phyloP scores from a whole-genome alignment of 2,888 invertebrate species.

The Argyresthia albistria region DNA sequence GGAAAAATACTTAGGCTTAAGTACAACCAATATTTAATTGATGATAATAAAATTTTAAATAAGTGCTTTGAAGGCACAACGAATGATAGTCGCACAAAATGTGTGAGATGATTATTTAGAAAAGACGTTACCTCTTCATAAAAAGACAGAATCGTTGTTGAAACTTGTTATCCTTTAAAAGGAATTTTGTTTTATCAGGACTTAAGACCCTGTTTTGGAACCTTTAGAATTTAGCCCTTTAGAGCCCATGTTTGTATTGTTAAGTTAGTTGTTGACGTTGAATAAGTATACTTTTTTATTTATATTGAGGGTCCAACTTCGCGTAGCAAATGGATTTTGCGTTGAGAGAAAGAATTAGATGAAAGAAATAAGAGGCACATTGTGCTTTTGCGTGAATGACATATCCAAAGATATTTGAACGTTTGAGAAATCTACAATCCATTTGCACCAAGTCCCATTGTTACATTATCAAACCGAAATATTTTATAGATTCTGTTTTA shows the following conservation, averaged over 20 bases:
- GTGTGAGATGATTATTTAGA: constrained; percentile 35
- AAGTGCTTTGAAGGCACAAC: constrained; percentile 41
- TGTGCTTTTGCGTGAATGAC: neutral
- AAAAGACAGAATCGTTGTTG: constrained; percentile 56
- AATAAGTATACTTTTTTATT: neutral
- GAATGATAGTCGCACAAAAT: constrained; percentile 41
- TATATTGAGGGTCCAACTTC: neutral
- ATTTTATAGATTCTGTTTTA: too few relatives aligned
- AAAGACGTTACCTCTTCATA: constrained; percentile 41
- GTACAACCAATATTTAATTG: neutral
- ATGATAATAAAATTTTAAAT: constrained; percentile 19
- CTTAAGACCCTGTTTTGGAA: constrained; percentile 40
- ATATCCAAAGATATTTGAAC: neutral
- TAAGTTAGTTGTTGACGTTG: neutral
- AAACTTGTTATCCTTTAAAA: constrained; percentile 67
- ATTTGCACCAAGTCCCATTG: neutral
- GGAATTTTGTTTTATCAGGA: constrained; percentile 54
- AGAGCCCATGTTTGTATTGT: neutral
- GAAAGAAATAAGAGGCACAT: neutral
- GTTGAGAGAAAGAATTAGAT: neutral
- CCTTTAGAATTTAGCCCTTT: constrained; percentile 7
- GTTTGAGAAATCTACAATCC: neutral
- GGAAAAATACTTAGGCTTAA: neutral
- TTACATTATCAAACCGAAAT: neutral
- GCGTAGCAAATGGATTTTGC: neutral